Conservation (phyloP, 2,797 vertebrate genomes). For the Telmatherina bonti region DNA sequence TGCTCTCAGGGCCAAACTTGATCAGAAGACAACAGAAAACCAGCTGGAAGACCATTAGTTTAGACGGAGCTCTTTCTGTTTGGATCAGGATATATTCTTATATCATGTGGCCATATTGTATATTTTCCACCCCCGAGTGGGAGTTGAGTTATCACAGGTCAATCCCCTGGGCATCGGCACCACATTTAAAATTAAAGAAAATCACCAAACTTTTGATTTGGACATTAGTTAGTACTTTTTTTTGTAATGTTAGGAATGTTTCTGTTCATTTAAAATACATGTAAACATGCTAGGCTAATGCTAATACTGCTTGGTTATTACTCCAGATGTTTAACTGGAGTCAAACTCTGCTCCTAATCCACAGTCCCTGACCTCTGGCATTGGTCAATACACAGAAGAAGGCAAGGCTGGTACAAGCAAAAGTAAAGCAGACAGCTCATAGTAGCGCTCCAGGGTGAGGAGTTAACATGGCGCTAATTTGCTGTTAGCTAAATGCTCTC, state of each 20-base stretch:
- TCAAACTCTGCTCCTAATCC: background rate
- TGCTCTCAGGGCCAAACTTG: background rate
- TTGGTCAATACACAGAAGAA: background rate
- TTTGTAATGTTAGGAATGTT: too few species aligned
- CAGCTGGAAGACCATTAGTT: background rate
- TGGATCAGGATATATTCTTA: conserved; percentile 1
- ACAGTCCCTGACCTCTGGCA: background rate
- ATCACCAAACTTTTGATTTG: too few species aligned
- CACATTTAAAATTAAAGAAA: background rate
- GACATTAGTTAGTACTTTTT: too few species aligned
- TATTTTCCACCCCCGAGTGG: too few species aligned
- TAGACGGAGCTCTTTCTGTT: background rate
- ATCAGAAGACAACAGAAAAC: too few species aligned
- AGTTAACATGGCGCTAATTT: background rate
- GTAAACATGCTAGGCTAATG: background rate
- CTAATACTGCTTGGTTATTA: background rate
- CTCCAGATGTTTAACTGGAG: background rate
- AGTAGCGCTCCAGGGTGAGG: background rate
- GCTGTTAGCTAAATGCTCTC: background rate
- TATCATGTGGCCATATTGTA: background rate
- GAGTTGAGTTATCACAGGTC: background rate
- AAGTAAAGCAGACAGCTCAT: background rate
- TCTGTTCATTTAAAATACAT: background rate
- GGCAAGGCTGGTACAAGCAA: background rate
- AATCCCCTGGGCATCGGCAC: background rate